Evolutionary conservation across 1,140 invertebrate species (phyloP), one percentile per base, ranked within the genome.

Genomic region (Drosophila guanche): DNA sequence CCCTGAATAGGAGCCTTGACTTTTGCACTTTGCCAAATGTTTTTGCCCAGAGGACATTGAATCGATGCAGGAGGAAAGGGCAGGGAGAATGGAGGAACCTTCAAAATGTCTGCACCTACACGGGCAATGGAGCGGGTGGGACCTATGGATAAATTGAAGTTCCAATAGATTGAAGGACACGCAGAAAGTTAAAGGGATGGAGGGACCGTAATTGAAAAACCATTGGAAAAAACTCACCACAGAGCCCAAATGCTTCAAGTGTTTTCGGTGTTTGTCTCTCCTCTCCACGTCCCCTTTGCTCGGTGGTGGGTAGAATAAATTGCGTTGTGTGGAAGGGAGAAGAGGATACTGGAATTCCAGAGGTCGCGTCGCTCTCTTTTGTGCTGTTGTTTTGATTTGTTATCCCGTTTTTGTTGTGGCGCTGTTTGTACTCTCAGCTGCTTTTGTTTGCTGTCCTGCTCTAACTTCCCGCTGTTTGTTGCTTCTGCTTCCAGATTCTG

Each of bases 11-110:
- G 78, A 80, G 83, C 81, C 81, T 88, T 86, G 81, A 86, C 83
- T 86, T 86, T 86, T 86, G 78, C 83, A 86, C 83, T 86, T 74
- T 60, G 46, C 61, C 63, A 62, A 84, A 85, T 76, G 75, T 75
- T 79, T 74, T 12, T 37, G 33, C 52, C 70, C 52, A 50, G 45
- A 66, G 54, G 54, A 59, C 51, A 74, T 59, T 57, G 20, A 57
- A 47, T 27, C 25, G 51, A 6, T 27, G 25, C 33, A 45, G n/a
- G 59, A 25, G 48, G 29, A 70, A 43, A 66, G 33, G 27, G 4
- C 45, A 37, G 43, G 29, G 33, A 58, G 51, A 29, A 14, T 45
- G 45, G 48, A 51, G 69, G 53, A 23, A 42, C 41, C 63, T 48
- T 46, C 63, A 67, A 67, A 67, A 41, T 63, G 63, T 56, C 16